These are phyloP conservation scores for Vanacampus margaritifer DNA, from an alignment of 2,113 vertebrate species.

Conservation along the genomic window DNA sequence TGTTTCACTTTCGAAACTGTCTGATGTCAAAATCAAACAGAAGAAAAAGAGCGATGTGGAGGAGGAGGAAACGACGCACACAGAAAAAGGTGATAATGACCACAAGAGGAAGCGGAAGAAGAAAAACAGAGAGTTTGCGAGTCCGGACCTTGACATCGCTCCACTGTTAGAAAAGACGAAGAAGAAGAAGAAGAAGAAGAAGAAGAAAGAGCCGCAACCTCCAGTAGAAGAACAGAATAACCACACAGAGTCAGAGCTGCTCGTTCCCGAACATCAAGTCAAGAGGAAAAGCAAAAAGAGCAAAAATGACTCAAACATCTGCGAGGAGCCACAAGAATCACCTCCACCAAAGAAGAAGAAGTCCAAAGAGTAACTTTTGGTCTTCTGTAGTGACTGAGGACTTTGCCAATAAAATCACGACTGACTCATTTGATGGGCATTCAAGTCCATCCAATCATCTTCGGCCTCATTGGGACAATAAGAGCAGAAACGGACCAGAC, in stretches of 20 bases:
- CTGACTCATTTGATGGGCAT: background rate
- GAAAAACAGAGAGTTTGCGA: background rate
- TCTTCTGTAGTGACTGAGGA: background rate
- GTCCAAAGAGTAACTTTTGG: background rate
- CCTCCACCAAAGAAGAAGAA: constrained; percentile 6
- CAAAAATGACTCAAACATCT: constrained; percentile 3
- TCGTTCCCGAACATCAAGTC: background rate
- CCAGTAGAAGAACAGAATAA: background rate
- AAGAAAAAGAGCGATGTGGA: constrained; percentile 31
- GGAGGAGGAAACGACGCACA: background rate
- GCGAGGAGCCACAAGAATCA: background rate
- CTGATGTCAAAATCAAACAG: constrained; percentile 28
- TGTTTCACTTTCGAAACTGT: background rate
- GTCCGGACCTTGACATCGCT: background rate
- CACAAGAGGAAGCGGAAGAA: constrained; percentile 48
- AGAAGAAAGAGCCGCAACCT: background rate
- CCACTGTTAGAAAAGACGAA: background rate
- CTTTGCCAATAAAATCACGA: background rate
- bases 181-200: background rate
- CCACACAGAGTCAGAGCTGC: background rate
- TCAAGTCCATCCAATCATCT: too few species aligned
- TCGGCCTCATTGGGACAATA: background rate
- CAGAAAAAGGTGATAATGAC: constrained; percentile 10
- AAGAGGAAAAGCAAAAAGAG: background rate
- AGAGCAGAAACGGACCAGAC: background rate